A percentile compares a stretch with the other conserved stretches of the same genome.
These are phyloP conservation scores for Melieria omissa DNA, from an alignment of 2,888 invertebrate genomes.

Conservation along the genomic window DNA sequence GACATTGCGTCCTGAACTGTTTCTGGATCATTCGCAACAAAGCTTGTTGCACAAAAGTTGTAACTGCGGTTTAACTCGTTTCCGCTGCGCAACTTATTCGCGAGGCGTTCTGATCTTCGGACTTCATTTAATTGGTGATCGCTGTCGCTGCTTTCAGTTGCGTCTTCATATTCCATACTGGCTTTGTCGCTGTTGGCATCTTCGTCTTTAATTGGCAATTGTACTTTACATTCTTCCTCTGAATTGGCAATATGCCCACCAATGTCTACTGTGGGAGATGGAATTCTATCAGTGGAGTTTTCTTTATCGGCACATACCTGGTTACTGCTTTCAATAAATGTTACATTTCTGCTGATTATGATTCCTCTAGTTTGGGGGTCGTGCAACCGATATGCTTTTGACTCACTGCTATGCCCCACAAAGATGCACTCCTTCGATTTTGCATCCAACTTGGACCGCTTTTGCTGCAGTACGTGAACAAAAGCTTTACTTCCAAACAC, in stretches of 20 bases:
- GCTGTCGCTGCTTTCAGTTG: too few species aligned
- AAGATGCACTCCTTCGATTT: slow-evolving; percentile 43
- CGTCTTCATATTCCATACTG: not conserved
- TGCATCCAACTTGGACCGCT: slow-evolving; percentile 39
- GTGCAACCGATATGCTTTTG: slow-evolving; percentile 39
- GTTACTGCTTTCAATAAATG: slow-evolving; percentile 35
- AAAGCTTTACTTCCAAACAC: slow-evolving; percentile 45
- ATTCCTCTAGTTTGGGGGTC: slow-evolving; percentile 26
- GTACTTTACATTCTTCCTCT: not conserved
- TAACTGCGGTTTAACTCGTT: too few species aligned
- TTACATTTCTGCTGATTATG: slow-evolving; percentile 38
- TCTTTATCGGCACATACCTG: slow-evolving; percentile 21
- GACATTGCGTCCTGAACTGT: slow-evolving; percentile 7
- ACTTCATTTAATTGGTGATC: not conserved
- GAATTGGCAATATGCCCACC: slow-evolving; percentile 31
- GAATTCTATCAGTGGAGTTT: slow-evolving; percentile 14
- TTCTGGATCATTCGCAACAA: not conserved
- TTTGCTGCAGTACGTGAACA: slow-evolving; percentile 41
- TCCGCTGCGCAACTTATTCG: not conserved
- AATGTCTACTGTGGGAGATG: slow-evolving; percentile 14
- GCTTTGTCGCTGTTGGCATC: not conserved
- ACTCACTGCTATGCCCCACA: slow-evolving; percentile 37
- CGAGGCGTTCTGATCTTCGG: slow-evolving; percentile 17
- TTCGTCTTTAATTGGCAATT: slow-evolving; percentile 20
- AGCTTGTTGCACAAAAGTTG: not conserved